These are phyloP conservation scores for Anhinga rufa DNA, from an alignment of 2,113 vertebrate species.

Conservation along the genomic window DNA sequence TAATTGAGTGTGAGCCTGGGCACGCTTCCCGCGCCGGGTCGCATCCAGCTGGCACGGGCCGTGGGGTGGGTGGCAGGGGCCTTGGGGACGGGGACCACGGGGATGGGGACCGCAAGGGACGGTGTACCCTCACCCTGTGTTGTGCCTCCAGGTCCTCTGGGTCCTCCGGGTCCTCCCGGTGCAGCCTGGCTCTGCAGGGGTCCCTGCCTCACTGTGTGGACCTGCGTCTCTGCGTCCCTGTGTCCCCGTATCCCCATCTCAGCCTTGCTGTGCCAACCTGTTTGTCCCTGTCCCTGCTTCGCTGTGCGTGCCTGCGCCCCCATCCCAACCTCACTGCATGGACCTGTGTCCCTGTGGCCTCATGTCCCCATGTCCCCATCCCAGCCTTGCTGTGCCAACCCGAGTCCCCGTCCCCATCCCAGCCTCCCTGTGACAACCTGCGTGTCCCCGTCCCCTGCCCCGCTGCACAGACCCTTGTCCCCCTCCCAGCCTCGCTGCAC, in stretches of 20 bases:
- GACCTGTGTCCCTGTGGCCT: background rate
- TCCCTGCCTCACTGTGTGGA: background rate
- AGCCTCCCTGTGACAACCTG: too few species aligned
- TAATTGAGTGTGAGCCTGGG: background rate
- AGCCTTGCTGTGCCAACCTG: background rate
- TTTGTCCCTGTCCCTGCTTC: background rate
- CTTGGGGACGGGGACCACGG: background rate
- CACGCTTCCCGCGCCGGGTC: background rate
- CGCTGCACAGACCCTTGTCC: background rate
- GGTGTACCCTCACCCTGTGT: rapidly evolving
- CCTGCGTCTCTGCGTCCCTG: background rate
- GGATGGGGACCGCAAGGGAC: background rate
- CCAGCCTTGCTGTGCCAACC: background rate
- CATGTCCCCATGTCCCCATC: background rate
- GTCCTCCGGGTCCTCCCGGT: background rate
- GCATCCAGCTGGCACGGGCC: background rate
- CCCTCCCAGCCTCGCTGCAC: background rate
- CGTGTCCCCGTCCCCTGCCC: background rate
- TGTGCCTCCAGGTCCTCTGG: background rate
- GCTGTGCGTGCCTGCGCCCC: background rate
- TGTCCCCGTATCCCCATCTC: background rate
- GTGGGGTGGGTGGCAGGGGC: background rate
- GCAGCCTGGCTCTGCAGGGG: background rate
- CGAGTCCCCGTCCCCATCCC: background rate
- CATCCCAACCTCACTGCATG: background rate